Evolutionary conservation across 2,113 vertebrate genomes (phyloP).

Genomic region (Bubo scandiacus): DNA sequence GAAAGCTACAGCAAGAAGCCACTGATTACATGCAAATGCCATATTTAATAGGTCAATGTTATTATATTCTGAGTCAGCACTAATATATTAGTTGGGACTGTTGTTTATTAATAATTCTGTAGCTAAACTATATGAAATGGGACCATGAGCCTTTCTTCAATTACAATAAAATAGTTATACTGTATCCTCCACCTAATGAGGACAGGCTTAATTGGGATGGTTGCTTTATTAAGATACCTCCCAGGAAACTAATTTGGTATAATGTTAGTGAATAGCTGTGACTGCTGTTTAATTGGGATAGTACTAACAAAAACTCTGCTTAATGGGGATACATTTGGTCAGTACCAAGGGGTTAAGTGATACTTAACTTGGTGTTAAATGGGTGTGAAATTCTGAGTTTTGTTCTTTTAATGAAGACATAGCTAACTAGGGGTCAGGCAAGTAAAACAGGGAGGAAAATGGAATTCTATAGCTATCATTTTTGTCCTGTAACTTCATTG

Average conservation of each 20-base stretch:
- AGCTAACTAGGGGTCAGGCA: constrained; percentile 42
- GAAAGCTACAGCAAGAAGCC: constrained; percentile 18
- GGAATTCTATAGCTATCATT: not conserved
- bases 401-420: constrained; percentile 50
- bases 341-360: constrained; percentile 60
- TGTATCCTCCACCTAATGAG: constrained; percentile 73
- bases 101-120: constrained; percentile 32
- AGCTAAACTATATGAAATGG: constrained; percentile 37
- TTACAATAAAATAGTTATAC: constrained; percentile 68
- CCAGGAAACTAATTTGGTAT: constrained; percentile 73
- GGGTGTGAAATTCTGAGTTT: constrained; percentile 55
- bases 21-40: constrained; percentile 39
- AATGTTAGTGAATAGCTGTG: constrained; percentile 72
- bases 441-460: constrained; percentile 23
- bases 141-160: constrained; percentile 40
- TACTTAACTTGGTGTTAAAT: constrained; percentile 65
- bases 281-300: constrained; percentile 69
- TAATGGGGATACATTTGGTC: constrained; percentile 60
- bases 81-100: constrained; percentile 50
- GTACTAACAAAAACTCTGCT: constrained; percentile 65
- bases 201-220: constrained; percentile 72
- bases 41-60: constrained; percentile 59
- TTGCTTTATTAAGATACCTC: constrained; percentile 74
- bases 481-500: not conserved
- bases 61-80: constrained; percentile 64